Evolutionary conservation across 2,797 vertebrate genomes (phyloP).

Genomic region (Sphaeramia orbicularis): DNA sequence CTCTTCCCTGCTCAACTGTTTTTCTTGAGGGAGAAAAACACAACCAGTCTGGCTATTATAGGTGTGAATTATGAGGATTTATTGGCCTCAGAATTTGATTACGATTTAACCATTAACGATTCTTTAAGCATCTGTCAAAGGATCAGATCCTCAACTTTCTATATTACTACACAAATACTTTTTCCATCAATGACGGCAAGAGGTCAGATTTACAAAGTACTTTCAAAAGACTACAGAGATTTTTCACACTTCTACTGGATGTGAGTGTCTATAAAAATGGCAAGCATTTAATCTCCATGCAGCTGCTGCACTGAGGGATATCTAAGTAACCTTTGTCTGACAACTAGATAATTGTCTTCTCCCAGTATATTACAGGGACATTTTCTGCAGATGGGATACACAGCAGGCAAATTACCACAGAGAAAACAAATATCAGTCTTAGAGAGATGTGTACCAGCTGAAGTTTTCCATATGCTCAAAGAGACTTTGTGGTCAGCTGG

Average conservation of each 20-base stretch:
- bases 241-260: conserved; percentile 4
- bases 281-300: conserved; percentile 17
- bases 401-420: conserved; percentile 16
- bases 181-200: no score
- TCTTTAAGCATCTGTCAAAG: no score
- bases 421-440: conserved; percentile 24
- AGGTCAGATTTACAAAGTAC: no score
- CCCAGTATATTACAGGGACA: not conserved
- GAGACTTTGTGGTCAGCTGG: no score
- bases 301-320: conserved; percentile 17
- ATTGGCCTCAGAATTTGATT: no score
- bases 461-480: conserved; percentile 17
- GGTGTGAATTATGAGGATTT: no score
- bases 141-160: no score
- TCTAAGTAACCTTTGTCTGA: conserved; percentile 29
- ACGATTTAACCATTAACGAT: no score
- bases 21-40: conserved; percentile 29
- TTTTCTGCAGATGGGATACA: conserved; percentile 12
- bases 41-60: conserved; percentile 12
- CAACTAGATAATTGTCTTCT: conserved; percentile 32
- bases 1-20: conserved; percentile 7
- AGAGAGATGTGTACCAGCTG: conserved; percentile 14
- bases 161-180: no score
- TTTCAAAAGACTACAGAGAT: no score
- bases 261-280: conserved; percentile 22